Evolutionary conservation across 1,140 invertebrate genomes (phyloP).

Genomic region (Drosophila subobscura): DNA sequence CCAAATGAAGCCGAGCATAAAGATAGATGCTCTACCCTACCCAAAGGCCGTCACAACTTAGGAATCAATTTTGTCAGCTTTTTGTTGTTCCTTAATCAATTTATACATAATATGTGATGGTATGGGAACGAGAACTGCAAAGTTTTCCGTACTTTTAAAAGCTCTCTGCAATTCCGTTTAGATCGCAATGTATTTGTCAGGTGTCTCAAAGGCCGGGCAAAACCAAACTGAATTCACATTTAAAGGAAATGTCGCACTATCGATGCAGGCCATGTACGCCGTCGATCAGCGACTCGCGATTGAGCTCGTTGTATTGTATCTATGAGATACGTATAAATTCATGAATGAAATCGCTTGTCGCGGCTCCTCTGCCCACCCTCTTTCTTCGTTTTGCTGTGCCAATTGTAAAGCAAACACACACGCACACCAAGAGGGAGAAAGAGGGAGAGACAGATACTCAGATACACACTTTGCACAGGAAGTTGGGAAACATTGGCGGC

Average conservation of each 20-base stretch:
- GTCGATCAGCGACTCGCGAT: conserved; percentile 15
- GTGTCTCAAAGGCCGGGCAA: conserved; percentile 5
- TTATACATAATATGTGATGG: no score
- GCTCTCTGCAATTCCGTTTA: no score
- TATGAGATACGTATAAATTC: conserved; percentile 69
- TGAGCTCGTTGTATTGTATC: conserved; percentile 68
- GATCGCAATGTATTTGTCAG: conserved; percentile 39
- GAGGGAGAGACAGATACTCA: conserved; percentile 6
- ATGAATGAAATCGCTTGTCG: conserved; percentile 72
- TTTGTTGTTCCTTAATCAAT: no score
- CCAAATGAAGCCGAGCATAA: conserved; percentile 46
- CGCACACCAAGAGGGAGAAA: background rate
- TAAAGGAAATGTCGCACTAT: conserved; percentile 78
- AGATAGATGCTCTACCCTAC: conserved; percentile 30
- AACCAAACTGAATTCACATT: conserved; percentile 52
- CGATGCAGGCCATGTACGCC: conserved; percentile 71
- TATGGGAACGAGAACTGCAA: no score
- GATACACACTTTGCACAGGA: conserved; percentile 63
- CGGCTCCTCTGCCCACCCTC: background rate
- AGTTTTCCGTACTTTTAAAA: no score
- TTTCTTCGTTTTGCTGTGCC: conserved; percentile 42
- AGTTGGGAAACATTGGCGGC: conserved; percentile 76
- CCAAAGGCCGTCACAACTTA: background rate
- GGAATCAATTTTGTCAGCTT: no score
- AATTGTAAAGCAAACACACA: conserved; percentile 70